These are phyloP conservation scores for Gandaritis pyraliata DNA, from an alignment of 2,888 invertebrate species.

Conservation along the genomic window DNA sequence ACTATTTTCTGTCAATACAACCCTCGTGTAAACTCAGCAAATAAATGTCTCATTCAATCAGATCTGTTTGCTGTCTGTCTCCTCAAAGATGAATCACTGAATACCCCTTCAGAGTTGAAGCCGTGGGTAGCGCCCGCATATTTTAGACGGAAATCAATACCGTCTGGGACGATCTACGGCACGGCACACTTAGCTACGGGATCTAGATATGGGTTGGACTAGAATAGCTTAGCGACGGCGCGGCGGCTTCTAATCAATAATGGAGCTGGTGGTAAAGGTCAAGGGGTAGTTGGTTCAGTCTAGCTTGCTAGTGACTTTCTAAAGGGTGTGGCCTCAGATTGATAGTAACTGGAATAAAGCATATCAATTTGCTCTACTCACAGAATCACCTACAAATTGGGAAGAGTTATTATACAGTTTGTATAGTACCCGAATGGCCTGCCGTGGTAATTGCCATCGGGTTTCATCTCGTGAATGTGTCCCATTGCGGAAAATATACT, in stretches of 20 bases:
- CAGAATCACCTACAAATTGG: background rate
- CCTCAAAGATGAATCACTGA: background rate
- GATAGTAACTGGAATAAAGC: background rate
- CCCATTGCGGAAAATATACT: too few relatives aligned
- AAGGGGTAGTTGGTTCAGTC: constrained; percentile 1
- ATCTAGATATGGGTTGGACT: constrained; percentile 20
- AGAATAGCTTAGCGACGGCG: constrained; percentile 11
- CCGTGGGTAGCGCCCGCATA: constrained; percentile 16
- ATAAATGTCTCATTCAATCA: background rate
- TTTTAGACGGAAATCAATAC: constrained; percentile 27
- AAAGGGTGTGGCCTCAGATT: background rate
- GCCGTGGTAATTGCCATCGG: too few relatives aligned
- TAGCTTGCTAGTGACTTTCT: background rate
- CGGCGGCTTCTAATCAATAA: constrained; percentile 25
- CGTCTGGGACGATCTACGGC: constrained; percentile 12
- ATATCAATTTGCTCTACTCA: background rate
- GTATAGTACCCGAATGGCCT: too few relatives aligned
- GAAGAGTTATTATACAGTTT: too few relatives aligned
- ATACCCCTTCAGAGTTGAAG: constrained; percentile 3
- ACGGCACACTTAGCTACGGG: background rate
- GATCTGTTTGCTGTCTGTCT: background rate
- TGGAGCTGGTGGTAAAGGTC: constrained; percentile 16
- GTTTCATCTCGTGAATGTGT: too few relatives aligned
- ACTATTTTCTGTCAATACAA: too few relatives aligned
- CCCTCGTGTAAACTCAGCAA: too few relatives aligned